Percentiles rank a stretch among this genome's conserved stretches.
These are phyloP conservation scores for Aphelinus certus DNA, from an alignment of 1,140 invertebrate species.

Conservation along the genomic window DNA sequence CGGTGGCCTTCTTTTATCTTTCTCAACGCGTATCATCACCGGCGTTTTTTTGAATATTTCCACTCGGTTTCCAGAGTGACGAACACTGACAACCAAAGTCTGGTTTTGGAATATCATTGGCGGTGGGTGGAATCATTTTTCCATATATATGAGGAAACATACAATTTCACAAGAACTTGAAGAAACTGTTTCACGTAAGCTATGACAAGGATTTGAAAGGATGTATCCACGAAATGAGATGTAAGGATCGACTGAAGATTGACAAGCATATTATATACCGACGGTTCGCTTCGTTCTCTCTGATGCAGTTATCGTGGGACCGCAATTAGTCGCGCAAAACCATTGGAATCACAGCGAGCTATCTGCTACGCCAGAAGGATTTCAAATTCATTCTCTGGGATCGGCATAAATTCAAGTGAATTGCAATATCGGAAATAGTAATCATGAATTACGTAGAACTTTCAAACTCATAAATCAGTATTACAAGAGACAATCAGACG, in stretches of 20 bases:
- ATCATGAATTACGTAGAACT: neutral
- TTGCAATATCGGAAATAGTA: slow-evolving; percentile 35
- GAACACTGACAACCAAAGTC: no score
- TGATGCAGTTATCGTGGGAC: neutral
- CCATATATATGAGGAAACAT: no score
- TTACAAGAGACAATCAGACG: neutral
- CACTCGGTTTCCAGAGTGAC: neutral
- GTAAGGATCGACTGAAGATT: no score
- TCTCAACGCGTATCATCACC: neutral
- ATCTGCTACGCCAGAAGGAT: slow-evolving; percentile 9
- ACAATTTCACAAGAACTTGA: no score
- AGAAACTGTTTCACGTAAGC: no score
- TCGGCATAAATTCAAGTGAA: slow-evolving; percentile 32
- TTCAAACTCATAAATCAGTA: slow-evolving; percentile 24
- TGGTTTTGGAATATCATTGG: no score
- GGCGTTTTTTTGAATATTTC: neutral
- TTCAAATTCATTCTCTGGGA: slow-evolving; percentile 33
- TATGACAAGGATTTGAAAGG: no score
- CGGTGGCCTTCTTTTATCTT: neutral
- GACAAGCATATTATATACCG: no score
- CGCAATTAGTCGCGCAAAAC: slow-evolving; percentile 2
- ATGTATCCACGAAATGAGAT: no score
- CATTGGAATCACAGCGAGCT: slow-evolving; percentile 20
- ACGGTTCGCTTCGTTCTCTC: no score
- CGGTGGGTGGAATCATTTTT: no score